These are phyloP conservation scores for Enteromius afrohamiltoni DNA, from an alignment of 2,797 vertebrate genomes.

Conservation along the genomic window DNA sequence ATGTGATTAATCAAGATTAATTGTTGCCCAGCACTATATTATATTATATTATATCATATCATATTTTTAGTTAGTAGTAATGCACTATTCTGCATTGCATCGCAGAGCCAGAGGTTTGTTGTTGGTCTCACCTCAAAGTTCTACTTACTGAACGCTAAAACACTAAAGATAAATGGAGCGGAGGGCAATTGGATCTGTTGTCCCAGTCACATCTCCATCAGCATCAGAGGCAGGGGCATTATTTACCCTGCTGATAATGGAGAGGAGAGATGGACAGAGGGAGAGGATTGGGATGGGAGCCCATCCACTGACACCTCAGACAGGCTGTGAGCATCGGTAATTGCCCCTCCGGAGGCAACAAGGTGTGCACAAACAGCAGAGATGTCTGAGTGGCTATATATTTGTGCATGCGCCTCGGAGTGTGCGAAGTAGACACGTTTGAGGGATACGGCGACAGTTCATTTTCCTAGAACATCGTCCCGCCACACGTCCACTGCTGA, in stretches of 20 bases:
- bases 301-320: constrained; percentile 75
- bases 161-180: constrained; percentile 75
- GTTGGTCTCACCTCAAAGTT: constrained; percentile 21
- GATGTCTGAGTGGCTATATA: constrained; percentile 71
- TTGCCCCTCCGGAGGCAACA: constrained; percentile 79
- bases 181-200: constrained; percentile 69
- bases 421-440: constrained; percentile 57
- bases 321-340: constrained; percentile 81
- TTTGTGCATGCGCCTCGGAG: constrained; percentile 37
- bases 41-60: background rate
- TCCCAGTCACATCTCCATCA: constrained; percentile 74
- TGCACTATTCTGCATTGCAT: constrained; percentile 4
- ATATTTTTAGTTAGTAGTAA: background rate
- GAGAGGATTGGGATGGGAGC: constrained; percentile 70
- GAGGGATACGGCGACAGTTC: constrained; percentile 80
- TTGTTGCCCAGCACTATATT: background rate
- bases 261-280: constrained; percentile 50
- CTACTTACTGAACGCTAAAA: constrained; percentile 25
- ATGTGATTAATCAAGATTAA: background rate
- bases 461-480: constrained; percentile 82
- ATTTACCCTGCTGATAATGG: constrained; percentile 71
- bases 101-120: background rate
- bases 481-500: constrained; percentile 66
- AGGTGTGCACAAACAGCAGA: constrained; percentile 76
- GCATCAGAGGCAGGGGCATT: constrained; percentile 65